Evolutionary conservation across 2,797 vertebrate species (phyloP).

Genomic region (Falco biarmicus): DNA sequence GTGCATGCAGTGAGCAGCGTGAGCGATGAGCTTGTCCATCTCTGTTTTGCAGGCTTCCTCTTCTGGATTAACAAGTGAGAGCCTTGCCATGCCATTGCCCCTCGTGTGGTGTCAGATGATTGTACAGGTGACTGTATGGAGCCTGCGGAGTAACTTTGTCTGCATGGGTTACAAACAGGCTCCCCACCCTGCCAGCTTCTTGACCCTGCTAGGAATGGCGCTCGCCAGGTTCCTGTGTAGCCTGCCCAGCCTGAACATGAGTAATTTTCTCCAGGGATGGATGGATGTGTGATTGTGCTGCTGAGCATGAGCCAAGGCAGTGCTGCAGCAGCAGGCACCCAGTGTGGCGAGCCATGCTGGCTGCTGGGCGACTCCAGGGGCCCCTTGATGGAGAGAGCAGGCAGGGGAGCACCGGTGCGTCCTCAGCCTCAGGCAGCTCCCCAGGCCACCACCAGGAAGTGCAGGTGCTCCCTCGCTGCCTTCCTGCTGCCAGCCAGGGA

Average conservation of each 20-base stretch:
- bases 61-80: neutral
- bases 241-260: accelerated
- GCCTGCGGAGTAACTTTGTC: neutral
- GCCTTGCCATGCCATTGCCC: neutral
- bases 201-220: neutral
- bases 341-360: accelerated
- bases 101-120: accelerated
- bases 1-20: neutral
- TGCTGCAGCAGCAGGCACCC: neutral
- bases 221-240: accelerated
- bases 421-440: neutral
- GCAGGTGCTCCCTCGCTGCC: accelerated
- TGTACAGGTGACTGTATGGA: accelerated
- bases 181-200: neutral
- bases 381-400: accelerated
- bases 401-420: neutral
- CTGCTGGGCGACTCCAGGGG: accelerated
- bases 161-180: neutral
- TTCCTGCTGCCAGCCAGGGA: neutral
- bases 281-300: neutral
- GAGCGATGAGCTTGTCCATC: accelerated
- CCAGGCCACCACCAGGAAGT: neutral
- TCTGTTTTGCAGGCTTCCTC: neutral
- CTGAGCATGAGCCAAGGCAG: accelerated
- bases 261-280: neutral